Evolutionary conservation across 1,140 invertebrate species (phyloP), one percentile per base, ranked within the genome.

Genomic region (Dufourea novaeangliae): DNA sequence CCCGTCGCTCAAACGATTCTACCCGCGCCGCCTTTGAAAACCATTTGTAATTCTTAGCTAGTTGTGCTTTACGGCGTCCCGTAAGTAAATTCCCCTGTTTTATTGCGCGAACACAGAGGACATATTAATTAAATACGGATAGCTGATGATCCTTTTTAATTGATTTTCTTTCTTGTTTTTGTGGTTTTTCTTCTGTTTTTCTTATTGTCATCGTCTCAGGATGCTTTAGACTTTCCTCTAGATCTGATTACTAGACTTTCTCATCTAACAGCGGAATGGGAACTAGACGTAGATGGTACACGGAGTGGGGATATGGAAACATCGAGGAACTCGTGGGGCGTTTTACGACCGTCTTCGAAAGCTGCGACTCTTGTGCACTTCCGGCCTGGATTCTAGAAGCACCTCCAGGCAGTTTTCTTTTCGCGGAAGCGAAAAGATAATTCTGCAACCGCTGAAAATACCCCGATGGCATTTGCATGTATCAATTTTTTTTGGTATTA

Each of bases 281-380:
- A 63, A 83, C 80, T 79, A 78, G 66, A 68, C 68, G 52, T 83
- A 50, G 79, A 80, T 77, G 77, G 68, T 80, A 57, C 34, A 20
- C 57, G 44, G 11, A 54, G 82, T 84, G 82, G 82, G 82, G 82
- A 83, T 79, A 72, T 83, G 76, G 80, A 83, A 80, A 80, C 71
- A 72, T 27, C 62, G 62, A 29, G 78, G 75, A 79, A 80, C 69
- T 84, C 78, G 64, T 63, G 78, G 82, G 82, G 70, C 78, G 78
- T 84, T 85, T 85, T 85, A 85, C 83, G 83, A 85, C 80, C 83
- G 82, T 84, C 83, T 84, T 85, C 82, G 83, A 84, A 85, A 85
- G 83, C 83, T 84, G 82, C 66, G 73, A 84, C 82, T 85, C 64
- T 59, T 78, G 63, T 61, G 68, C 54, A 80, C 78, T 85, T 85